Evolutionary conservation across 2,113 vertebrate species (phyloP).

Genomic region (Tragulus kanchil): DNA sequence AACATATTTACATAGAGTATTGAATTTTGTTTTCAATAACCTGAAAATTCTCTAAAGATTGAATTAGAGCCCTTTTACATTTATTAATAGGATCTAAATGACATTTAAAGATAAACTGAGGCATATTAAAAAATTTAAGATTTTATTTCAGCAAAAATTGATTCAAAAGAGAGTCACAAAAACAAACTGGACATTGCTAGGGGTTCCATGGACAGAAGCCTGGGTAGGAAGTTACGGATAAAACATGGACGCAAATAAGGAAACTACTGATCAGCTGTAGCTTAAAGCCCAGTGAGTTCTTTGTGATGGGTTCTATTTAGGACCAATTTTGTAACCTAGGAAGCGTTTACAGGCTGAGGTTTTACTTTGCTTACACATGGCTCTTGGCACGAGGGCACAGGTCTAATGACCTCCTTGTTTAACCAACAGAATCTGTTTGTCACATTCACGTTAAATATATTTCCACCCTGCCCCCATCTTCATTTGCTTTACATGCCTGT

Average conservation of each 20-base stretch:
- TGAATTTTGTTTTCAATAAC: background rate
- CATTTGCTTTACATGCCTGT: no score
- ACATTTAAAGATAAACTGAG: background rate
- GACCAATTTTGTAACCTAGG: background rate
- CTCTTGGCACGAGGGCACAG: background rate
- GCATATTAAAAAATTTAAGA: background rate
- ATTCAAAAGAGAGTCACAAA: background rate
- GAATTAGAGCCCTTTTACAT: background rate
- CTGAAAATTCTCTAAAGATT: background rate
- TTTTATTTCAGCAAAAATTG: background rate
- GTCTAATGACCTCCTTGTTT: background rate
- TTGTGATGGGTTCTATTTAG: background rate
- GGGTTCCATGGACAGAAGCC: rapidly evolving
- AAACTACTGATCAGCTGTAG: background rate
- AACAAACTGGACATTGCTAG: background rate
- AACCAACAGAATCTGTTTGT: background rate
- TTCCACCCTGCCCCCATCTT: background rate
- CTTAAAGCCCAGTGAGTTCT: background rate
- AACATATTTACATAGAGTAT: background rate
- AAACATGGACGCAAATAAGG: background rate
- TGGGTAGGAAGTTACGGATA: background rate
- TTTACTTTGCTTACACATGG: background rate
- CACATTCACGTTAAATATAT: background rate
- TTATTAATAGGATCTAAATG: background rate
- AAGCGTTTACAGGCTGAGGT: background rate